These are phyloP conservation scores for Panulirus ornatus DNA, from an alignment of 1,140 invertebrate genomes.

Conservation along the genomic window DNA sequence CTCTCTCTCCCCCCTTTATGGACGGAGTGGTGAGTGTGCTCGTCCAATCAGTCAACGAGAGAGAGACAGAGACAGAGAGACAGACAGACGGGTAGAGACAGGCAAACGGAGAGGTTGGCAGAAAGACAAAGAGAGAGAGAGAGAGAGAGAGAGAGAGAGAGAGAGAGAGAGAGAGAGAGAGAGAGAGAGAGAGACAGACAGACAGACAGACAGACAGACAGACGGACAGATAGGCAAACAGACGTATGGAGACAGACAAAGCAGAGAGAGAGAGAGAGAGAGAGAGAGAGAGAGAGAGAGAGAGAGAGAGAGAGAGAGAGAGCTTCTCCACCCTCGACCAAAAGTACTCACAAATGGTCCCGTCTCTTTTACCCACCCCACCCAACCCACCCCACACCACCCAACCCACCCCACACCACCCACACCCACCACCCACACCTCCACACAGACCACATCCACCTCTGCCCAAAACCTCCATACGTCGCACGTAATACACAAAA, in stretches of 20 bases:
- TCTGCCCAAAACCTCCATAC: too few species aligned
- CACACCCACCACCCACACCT: too few species aligned
- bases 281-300: background rate
- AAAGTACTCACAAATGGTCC: background rate
- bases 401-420: too few species aligned
- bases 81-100: background rate
- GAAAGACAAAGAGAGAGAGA: background rate
- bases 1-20: background rate
- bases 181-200: background rate
- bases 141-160: constrained; percentile 9
- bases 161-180: background rate
- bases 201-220: background rate
- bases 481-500: too few species aligned
- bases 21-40: background rate
- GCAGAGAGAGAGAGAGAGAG: background rate
- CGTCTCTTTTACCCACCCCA: background rate
- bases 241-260: background rate
- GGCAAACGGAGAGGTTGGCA: background rate
- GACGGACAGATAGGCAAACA: background rate
- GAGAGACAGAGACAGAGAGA: constrained; percentile 23
- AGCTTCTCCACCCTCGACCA: too few species aligned
- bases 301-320: background rate
- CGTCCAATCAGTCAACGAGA: too few species aligned
- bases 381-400: too few species aligned
- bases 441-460: too few species aligned